Evolutionary conservation across 92 coral and sea anemone species (phyloP).

Genomic region (Actinernus sp.): DNA sequence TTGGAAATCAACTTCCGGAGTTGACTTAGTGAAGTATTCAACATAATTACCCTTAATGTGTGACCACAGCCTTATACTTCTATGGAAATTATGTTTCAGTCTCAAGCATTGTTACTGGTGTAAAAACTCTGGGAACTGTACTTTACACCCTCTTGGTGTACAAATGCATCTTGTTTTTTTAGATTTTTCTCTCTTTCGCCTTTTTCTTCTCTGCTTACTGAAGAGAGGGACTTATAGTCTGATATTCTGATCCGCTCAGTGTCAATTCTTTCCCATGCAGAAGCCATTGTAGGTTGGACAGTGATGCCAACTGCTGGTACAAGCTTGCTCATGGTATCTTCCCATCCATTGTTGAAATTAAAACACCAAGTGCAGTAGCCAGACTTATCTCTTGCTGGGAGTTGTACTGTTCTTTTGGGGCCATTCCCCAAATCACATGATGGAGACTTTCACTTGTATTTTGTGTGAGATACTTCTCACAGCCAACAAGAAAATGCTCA

Average conservation of each 20-base stretch:
- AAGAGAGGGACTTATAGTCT: background rate
- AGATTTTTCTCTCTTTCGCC: conserved; percentile 17
- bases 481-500: no score
- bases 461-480: no score
- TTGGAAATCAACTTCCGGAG: no score
- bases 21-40: no score
- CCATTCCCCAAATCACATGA: conserved; percentile 54
- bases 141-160: conserved; percentile 41
- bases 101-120: no score
- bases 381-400: conserved; percentile 30
- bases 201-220: background rate
- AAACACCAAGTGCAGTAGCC: conserved; percentile 33
- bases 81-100: no score
- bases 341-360: conserved; percentile 37
- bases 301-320: conserved; percentile 6
- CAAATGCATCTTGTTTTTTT: conserved; percentile 55
- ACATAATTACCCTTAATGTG: no score
- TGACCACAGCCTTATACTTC: no score
- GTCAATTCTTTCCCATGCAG: conserved; percentile 31
- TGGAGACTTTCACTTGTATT: conserved; percentile 51
- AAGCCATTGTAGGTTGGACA: conserved; percentile 6
- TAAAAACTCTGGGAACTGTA: conserved; percentile 57
- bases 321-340: conserved; percentile 7
- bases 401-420: conserved; percentile 40
- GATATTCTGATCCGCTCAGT: no score